These are phyloP conservation scores for Natrix natrix DNA, from an alignment of 2,797 vertebrate species.

Conservation along the genomic window DNA sequence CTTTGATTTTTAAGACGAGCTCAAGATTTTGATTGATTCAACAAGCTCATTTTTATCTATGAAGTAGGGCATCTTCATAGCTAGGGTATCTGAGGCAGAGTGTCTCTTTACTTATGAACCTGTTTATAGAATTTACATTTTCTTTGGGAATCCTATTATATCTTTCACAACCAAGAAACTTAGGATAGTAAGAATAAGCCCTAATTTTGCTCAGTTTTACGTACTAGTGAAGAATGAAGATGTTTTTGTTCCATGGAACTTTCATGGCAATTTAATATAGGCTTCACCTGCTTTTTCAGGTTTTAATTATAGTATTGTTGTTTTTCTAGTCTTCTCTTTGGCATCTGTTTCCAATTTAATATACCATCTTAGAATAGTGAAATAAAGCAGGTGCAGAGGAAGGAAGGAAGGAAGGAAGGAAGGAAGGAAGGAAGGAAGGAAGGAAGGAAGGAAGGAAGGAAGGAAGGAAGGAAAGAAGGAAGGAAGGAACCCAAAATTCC, in stretches of 20 bases:
- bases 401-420: background rate
- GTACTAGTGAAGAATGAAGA: background rate
- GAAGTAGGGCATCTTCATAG: background rate
- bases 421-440: background rate
- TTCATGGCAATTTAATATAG: background rate
- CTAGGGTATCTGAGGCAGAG: background rate
- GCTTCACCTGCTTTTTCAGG: background rate
- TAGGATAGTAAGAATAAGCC: background rate
- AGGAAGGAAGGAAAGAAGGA: background rate
- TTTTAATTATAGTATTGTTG: background rate
- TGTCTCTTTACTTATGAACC: background rate
- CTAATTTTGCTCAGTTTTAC: background rate
- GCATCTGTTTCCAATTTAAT: background rate
- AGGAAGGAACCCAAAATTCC: background rate
- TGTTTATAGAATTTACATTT: background rate
- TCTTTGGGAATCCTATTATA: background rate
- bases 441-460: background rate
- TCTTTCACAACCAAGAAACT: background rate
- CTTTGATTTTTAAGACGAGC: background rate
- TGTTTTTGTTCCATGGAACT: background rate
- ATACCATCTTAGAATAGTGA: background rate
- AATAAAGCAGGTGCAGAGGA: background rate
- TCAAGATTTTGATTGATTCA: background rate
- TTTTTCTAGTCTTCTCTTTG: background rate
- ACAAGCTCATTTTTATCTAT: background rate